Conservation (phyloP, 2,113 vertebrate genomes). For the Raphicerus campestris region DNA sequence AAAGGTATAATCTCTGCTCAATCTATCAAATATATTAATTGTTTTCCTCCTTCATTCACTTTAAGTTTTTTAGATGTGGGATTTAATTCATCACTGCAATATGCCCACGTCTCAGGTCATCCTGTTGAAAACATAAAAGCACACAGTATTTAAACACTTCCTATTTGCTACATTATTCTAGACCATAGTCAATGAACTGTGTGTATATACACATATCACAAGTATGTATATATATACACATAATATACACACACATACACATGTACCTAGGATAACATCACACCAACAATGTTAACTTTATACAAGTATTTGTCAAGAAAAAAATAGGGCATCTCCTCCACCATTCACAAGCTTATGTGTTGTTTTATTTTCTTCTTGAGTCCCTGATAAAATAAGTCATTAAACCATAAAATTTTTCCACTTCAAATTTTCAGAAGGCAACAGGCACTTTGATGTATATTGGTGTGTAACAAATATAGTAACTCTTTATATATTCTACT, state of each 20-base stretch:
- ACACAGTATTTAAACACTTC: constrained; percentile 83
- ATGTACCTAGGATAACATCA: constrained; percentile 80
- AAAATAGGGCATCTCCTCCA: constrained; percentile 84
- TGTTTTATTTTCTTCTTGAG: constrained; percentile 79
- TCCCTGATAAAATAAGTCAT: constrained; percentile 86
- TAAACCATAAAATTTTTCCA: constrained; percentile 85
- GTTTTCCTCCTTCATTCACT: constrained; percentile 59
- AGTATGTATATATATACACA: constrained; percentile 53
- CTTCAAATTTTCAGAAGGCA: constrained; percentile 84
- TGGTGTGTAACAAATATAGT: constrained; percentile 91
- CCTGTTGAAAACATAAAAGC: constrained; percentile 81
- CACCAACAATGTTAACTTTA: constrained; percentile 81
- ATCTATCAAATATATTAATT: constrained; percentile 79
- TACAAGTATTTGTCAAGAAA: constrained; percentile 83
- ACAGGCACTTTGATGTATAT: constrained; percentile 96
- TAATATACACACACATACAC: constrained; percentile 61
- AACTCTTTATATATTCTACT: constrained; percentile 80
- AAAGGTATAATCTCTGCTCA: constrained; percentile 64
- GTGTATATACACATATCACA: constrained; percentile 55
- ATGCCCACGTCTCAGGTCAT: constrained; percentile 77
- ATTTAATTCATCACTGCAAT: constrained; percentile 79
- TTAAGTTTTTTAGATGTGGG: constrained; percentile 75
- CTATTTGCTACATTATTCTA: constrained; percentile 84
- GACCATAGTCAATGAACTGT: constrained; percentile 78
- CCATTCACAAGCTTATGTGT: constrained; percentile 89